These are phyloP conservation scores for Oxytorus armatus DNA, from an alignment of 2,888 invertebrate genomes.

Conservation along the genomic window DNA sequence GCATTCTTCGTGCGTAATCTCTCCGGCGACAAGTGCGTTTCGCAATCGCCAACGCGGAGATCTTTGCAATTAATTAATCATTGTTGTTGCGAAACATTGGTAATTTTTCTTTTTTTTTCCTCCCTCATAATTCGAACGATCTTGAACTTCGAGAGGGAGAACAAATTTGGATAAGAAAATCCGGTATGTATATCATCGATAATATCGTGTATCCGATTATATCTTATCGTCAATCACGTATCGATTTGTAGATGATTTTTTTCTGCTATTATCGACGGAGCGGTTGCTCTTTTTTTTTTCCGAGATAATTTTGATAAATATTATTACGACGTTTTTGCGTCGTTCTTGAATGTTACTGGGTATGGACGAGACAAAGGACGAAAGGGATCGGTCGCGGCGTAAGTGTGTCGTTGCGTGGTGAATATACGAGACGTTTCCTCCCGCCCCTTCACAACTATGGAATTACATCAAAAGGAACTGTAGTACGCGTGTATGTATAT, in stretches of 20 bases:
- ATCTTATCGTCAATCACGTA: slow-evolving; percentile 25
- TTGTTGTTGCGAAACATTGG: slow-evolving; percentile 68
- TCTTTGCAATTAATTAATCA: slow-evolving; percentile 60
- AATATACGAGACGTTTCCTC: slow-evolving; percentile 75
- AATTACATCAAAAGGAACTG: slow-evolving; percentile 7
- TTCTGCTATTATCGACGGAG: too few relatives aligned
- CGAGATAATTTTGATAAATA: not conserved
- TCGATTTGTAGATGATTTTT: not conserved
- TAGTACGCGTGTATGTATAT: not conserved
- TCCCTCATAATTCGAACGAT: slow-evolving; percentile 35
- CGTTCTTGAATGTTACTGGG: not conserved
- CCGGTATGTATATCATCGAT: not conserved
- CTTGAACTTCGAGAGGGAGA: slow-evolving; percentile 33
- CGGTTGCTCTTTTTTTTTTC: not conserved
- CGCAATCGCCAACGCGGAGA: slow-evolving; percentile 53
- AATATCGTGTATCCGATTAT: too few relatives aligned
- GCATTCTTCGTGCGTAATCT: not conserved
- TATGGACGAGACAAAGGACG: slow-evolving; percentile 37
- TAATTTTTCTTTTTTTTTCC: slow-evolving; percentile 63
- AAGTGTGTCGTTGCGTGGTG: slow-evolving; percentile 81
- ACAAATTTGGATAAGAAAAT: slow-evolving; percentile 12
- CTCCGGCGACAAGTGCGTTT: slow-evolving; percentile 47
- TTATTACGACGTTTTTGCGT: slow-evolving; percentile 1
- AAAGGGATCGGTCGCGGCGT: slow-evolving; percentile 55
- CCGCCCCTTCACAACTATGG: too few relatives aligned